Conservation (phyloP, 1,140 invertebrate species). For the Meloidogyne exigua region DNA sequence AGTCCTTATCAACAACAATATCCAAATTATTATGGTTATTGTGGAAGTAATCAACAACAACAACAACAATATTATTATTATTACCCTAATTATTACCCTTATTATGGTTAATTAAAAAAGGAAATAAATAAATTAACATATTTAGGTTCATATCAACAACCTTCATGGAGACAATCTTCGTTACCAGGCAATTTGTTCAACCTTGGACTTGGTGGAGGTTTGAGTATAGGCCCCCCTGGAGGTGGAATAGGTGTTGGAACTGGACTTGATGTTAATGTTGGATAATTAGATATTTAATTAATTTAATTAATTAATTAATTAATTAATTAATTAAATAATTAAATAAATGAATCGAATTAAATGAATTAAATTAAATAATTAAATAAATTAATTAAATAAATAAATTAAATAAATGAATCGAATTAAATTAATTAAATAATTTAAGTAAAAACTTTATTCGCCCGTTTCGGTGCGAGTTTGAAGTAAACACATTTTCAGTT, state of each 20-base stretch:
- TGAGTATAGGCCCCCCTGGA: constrained; percentile 15
- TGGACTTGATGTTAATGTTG: constrained; percentile 10
- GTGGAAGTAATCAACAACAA: too few relatives aligned
- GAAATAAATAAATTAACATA: neutral
- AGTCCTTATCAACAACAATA: neutral
- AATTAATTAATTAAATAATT: too few relatives aligned
- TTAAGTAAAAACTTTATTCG: too few relatives aligned
- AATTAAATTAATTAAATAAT: too few relatives aligned
- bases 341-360: too few relatives aligned
- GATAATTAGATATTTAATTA: neutral
- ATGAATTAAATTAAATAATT: too few relatives aligned
- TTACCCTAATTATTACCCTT: neutral
- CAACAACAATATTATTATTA: neutral
- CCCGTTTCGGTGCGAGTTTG: neutral
- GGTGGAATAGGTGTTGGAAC: neutral
- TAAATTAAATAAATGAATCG: too few relatives aligned
- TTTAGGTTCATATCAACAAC: neutral
- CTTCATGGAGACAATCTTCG: neutral
- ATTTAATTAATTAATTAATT: too few relatives aligned
- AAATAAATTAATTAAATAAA: too few relatives aligned
- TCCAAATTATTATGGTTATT: too few relatives aligned
- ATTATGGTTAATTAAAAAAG: neutral
- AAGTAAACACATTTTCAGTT: too few relatives aligned
- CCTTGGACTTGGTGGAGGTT: constrained; percentile 10
- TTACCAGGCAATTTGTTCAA: constrained; percentile 15